Conservation (phyloP, 2,888 invertebrate species). For the Pedicia rivosa region DNA sequence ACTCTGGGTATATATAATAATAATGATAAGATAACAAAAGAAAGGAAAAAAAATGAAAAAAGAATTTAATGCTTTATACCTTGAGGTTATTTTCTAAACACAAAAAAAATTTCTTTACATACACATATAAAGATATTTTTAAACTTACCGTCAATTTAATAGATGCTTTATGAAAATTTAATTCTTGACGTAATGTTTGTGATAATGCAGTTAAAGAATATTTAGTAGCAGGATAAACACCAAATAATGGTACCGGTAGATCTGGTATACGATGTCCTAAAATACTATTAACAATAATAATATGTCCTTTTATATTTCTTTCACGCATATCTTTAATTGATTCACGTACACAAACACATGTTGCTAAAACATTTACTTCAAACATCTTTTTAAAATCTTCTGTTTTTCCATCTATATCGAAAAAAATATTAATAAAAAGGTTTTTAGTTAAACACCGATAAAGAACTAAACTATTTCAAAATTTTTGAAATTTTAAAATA, state of each 20-base stretch:
- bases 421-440: too few species aligned
- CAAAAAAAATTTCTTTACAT: too few species aligned
- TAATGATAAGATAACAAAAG: neutral
- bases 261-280: slow-evolving; percentile 34
- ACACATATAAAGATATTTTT: slow-evolving; percentile 1
- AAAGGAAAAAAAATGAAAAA: too few species aligned
- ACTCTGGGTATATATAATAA: slow-evolving; percentile 30
- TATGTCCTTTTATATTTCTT: slow-evolving; percentile 36
- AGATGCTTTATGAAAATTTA: slow-evolving; percentile 31
- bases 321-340: slow-evolving; percentile 36
- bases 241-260: slow-evolving; percentile 33
- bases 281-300: slow-evolving; percentile 36
- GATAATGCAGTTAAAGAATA: slow-evolving; percentile 38
- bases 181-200: slow-evolving; percentile 40
- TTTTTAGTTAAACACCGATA: too few species aligned
- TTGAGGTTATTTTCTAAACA: too few species aligned
- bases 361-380: slow-evolving; percentile 38
- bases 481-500: too few species aligned
- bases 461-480: too few species aligned
- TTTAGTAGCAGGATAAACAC: slow-evolving; percentile 41
- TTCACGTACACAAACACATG: slow-evolving; percentile 39
- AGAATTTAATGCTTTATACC: too few species aligned
- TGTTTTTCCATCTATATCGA: slow-evolving; percentile 16
- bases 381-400: slow-evolving; percentile 25
- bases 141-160: slow-evolving; percentile 31